Evolutionary conservation across 1,140 invertebrate species (phyloP).

Genomic region (Uloborus diversus): DNA sequence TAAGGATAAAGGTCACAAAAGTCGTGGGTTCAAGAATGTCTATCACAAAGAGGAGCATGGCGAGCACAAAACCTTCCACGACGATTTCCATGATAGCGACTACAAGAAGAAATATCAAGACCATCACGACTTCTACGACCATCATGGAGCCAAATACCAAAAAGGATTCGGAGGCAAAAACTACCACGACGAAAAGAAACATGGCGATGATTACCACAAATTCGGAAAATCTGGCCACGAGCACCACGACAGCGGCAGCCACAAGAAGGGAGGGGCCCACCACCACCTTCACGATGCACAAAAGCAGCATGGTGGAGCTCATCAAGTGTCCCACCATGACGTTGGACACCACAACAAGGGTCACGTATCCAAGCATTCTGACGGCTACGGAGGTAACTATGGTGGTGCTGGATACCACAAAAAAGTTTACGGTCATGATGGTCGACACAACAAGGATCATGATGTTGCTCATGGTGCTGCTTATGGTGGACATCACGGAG

Average conservation of each 20-base stretch:
- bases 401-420: slow-evolving; percentile 42
- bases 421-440: slow-evolving; percentile 34
- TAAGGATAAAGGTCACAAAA: slow-evolving; percentile 58
- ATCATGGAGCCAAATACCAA: slow-evolving; percentile 48
- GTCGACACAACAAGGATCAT: slow-evolving; percentile 1
- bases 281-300: slow-evolving; percentile 31
- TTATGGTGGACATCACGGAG: slow-evolving; percentile 29
- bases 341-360: slow-evolving; percentile 40
- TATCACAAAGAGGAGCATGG: slow-evolving; percentile 61
- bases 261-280: slow-evolving; percentile 47
- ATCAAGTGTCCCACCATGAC: slow-evolving; percentile 26
- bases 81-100: slow-evolving; percentile 59
- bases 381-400: slow-evolving; percentile 28
- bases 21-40: slow-evolving; percentile 59
- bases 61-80: slow-evolving; percentile 60
- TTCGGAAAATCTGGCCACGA: slow-evolving; percentile 48
- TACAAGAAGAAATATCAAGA: slow-evolving; percentile 59
- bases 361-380: slow-evolving; percentile 17
- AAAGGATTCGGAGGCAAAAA: slow-evolving; percentile 48
- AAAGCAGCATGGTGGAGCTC: slow-evolving; percentile 50
- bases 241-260: slow-evolving; percentile 4
- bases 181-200: slow-evolving; percentile 53
- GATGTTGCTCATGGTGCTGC: slow-evolving; percentile 20
- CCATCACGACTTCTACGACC: slow-evolving; percentile 55
- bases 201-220: slow-evolving; percentile 56